A percentile compares a stretch with the other conserved stretches of the same genome.
Conservation (phyloP, 1,140 invertebrate genomes). For the Drosophila murphyi region DNA sequence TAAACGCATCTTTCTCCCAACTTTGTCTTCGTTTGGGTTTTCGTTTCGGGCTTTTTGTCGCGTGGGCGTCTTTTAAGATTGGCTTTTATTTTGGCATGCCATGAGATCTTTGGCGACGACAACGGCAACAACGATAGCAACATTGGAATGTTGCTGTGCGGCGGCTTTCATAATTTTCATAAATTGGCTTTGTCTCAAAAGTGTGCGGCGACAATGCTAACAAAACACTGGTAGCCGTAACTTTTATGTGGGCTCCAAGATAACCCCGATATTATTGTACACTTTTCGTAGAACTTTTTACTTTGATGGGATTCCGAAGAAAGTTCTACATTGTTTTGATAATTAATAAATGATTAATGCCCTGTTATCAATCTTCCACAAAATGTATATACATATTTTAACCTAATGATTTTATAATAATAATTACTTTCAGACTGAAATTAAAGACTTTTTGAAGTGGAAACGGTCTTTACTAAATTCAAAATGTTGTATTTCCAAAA, state of each 20-base stretch:
- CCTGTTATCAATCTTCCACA: too few relatives aligned
- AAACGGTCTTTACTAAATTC: background rate
- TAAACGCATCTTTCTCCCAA: slow-evolving; percentile 64
- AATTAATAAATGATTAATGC: too few relatives aligned
- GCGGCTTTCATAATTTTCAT: slow-evolving; percentile 61
- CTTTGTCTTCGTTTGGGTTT: slow-evolving; percentile 6
- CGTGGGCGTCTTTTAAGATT: slow-evolving; percentile 76
- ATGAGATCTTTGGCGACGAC: slow-evolving; percentile 39
- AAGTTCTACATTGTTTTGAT: too few relatives aligned
- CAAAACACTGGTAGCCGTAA: slow-evolving; percentile 26
- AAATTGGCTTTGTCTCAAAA: slow-evolving; percentile 51
- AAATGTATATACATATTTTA: too few relatives aligned
- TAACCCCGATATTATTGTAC: slow-evolving; percentile 5
- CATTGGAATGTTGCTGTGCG: slow-evolving; percentile 59
- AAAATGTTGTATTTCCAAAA: background rate
- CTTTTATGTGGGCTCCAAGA: slow-evolving; percentile 38
- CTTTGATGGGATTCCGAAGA: background rate
- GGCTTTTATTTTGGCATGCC: slow-evolving; percentile 50
- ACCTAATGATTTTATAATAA: too few relatives aligned
- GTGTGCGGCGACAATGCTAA: slow-evolving; percentile 8
- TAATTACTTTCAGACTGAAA: too few relatives aligned
- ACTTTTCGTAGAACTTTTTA: background rate
- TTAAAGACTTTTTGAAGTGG: too few relatives aligned
- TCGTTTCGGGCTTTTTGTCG: slow-evolving; percentile 34
- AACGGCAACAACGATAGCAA: slow-evolving; percentile 28